Percentiles rank a stretch among this genome's conserved stretches.
Conservation (phyloP, 1,140 invertebrate species). For the Zaprionus africanus region DNA sequence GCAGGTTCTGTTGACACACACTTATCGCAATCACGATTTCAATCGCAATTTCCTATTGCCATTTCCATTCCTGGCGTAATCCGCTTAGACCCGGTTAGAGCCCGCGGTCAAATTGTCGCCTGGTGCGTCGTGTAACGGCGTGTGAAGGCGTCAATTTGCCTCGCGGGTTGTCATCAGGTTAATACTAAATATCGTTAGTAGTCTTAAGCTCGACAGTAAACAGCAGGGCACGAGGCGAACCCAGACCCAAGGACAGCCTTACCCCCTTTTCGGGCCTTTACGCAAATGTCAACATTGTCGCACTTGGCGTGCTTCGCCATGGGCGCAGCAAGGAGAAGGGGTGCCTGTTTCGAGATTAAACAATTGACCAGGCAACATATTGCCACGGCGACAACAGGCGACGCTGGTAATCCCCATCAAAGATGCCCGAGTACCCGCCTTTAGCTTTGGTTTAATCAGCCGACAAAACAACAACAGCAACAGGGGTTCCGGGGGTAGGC, state of each 20-base stretch:
- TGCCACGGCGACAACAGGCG: slow-evolving; percentile 40
- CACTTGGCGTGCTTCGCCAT: slow-evolving; percentile 63
- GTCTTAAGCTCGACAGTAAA: slow-evolving; percentile 69
- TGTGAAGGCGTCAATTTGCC: slow-evolving; percentile 56
- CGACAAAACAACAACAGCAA: slow-evolving; percentile 33
- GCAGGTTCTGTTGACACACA: neutral
- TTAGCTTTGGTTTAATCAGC: slow-evolving; percentile 21
- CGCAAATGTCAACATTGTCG: slow-evolving; percentile 76
- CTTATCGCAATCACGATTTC: neutral
- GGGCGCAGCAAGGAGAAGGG: neutral
- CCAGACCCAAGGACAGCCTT: neutral
- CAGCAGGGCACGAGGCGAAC: slow-evolving; percentile 23
- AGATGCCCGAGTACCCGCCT: slow-evolving; percentile 26
- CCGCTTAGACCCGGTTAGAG: slow-evolving; percentile 50
- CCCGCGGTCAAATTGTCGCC: slow-evolving; percentile 63
- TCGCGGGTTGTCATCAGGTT: slow-evolving; percentile 42
- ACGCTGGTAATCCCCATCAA: slow-evolving; percentile 52
- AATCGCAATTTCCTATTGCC: slow-evolving; percentile 4
- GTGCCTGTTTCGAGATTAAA: slow-evolving; percentile 38
- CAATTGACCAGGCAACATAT: slow-evolving; percentile 44
- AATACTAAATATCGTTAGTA: slow-evolving; percentile 53
- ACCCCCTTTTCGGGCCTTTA: slow-evolving; percentile 24
- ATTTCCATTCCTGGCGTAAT: slow-evolving; percentile 43
- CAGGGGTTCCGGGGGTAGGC: slow-evolving; percentile 8
- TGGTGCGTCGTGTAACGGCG: slow-evolving; percentile 18